These are phyloP conservation scores for Drosophila anomelani DNA, from an alignment of 2,888 invertebrate genomes.

Conservation along the genomic window DNA sequence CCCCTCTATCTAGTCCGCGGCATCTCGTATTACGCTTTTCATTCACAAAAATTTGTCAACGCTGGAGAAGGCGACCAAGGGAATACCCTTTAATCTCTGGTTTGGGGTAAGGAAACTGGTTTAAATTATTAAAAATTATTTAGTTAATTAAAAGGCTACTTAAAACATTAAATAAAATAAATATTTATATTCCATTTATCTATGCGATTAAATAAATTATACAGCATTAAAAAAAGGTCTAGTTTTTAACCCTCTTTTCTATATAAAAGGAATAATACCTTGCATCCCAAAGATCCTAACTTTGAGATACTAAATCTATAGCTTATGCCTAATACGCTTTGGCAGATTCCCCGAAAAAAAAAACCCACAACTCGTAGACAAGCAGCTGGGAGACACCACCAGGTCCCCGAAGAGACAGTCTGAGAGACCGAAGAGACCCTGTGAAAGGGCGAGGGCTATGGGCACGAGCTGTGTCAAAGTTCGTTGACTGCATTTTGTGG, in stretches of 20 bases:
- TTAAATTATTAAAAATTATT: too few relatives aligned
- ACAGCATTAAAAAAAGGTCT: not conserved
- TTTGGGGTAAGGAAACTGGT: too few relatives aligned
- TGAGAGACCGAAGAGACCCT: constrained; percentile 3
- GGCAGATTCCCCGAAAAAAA: constrained; percentile 39
- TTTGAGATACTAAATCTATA: not conserved
- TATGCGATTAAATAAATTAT: too few relatives aligned
- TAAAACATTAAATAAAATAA: too few relatives aligned
- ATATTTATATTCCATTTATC: too few relatives aligned
- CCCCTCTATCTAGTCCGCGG: constrained; percentile 46
- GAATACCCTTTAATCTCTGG: constrained; percentile 19
- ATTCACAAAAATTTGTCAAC: constrained; percentile 74
- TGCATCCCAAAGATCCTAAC: not conserved
- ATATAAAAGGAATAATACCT: not conserved
- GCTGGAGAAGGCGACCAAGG: not conserved
- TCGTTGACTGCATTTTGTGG: constrained; percentile 70
- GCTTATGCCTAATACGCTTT: constrained; percentile 10
- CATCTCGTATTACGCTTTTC: constrained; percentile 82
- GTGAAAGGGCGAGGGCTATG: constrained; percentile 28
- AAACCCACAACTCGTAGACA: constrained; percentile 39
- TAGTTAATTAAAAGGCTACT: too few relatives aligned
- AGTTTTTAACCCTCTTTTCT: not conserved
- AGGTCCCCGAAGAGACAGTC: not conserved
- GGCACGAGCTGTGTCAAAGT: constrained; percentile 70
- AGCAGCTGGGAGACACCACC: constrained; percentile 17